Evolutionary conservation across 2,797 vertebrate species (phyloP).

Genomic region (Rhyacichthys aspro): DNA sequence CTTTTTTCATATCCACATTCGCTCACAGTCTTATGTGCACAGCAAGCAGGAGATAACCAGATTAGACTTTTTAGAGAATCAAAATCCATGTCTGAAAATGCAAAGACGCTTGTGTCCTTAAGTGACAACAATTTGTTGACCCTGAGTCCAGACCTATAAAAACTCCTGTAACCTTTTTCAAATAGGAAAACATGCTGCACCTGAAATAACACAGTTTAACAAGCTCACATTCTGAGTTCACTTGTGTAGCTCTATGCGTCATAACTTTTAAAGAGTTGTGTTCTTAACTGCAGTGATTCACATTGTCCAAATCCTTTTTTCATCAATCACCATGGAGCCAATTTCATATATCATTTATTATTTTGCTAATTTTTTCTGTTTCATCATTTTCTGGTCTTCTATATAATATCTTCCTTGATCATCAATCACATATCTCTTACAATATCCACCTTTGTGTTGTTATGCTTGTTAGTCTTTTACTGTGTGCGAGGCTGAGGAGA

Average conservation of each 20-base stretch:
- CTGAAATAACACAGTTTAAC: slow-evolving; percentile 6
- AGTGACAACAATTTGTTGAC: slow-evolving; percentile 40
- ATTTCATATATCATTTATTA: slow-evolving; percentile 1
- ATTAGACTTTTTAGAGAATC: slow-evolving; percentile 39
- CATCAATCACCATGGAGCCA: slow-evolving; percentile 2
- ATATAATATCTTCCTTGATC: slow-evolving; percentile 35
- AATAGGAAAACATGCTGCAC: not conserved
- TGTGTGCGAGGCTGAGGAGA: slow-evolving; percentile 32
- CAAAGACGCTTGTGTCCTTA: slow-evolving; percentile 22
- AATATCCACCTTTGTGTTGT: slow-evolving; percentile 13
- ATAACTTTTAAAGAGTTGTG: not conserved
- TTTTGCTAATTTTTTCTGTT: slow-evolving; percentile 9
- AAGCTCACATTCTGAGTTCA: not conserved
- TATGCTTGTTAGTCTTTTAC: slow-evolving; percentile 38
- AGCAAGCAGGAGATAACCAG: slow-evolving; percentile 32
- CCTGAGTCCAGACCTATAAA: slow-evolving; percentile 8
- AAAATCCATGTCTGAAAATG: slow-evolving; percentile 31
- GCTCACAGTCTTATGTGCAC: slow-evolving; percentile 24
- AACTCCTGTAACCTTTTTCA: slow-evolving; percentile 5
- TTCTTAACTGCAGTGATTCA: slow-evolving; percentile 11
- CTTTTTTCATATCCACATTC: slow-evolving; percentile 40
- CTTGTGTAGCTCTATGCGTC: not conserved
- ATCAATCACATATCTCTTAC: slow-evolving; percentile 27
- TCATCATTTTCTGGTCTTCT: not conserved
- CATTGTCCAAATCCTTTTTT: not conserved